A percentile compares a stretch with the other conserved stretches of the same genome.
phyloP scores from a whole-genome alignment of 1,140 invertebrate species.

The Drosophila auraria region DNA sequence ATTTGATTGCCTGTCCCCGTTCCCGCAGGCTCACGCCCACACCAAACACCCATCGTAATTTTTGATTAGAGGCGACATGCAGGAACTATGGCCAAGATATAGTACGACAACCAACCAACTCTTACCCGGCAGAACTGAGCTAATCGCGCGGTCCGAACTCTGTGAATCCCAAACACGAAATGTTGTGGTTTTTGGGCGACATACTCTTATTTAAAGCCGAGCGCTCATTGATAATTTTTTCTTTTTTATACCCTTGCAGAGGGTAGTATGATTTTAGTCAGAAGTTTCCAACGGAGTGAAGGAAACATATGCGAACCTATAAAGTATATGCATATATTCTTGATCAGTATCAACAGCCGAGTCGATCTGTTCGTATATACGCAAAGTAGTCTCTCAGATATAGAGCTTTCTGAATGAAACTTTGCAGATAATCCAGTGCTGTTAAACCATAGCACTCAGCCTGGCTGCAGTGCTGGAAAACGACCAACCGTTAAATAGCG shows the following conservation, averaged over 20 bases:
- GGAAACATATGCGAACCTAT: too few species aligned
- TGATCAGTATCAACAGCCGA: too few species aligned
- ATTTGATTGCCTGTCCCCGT: slow-evolving; percentile 10
- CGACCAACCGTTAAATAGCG: slow-evolving; percentile 9
- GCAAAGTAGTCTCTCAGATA: too few species aligned
- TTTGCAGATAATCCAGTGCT: neutral
- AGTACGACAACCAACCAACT: slow-evolving; percentile 19
- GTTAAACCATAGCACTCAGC: neutral
- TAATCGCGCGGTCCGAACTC: slow-evolving; percentile 28
- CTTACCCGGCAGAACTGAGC: slow-evolving; percentile 42
- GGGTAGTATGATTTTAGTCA: too few species aligned
- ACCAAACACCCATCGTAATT: neutral
- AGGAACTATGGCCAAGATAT: slow-evolving; percentile 5
- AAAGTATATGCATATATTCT: too few species aligned
- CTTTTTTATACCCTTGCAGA: slow-evolving; percentile 4
- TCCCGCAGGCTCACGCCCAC: slow-evolving; percentile 6
- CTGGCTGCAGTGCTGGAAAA: slow-evolving; percentile 8
- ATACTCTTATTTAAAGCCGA: slow-evolving; percentile 59
- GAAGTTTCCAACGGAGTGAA: too few species aligned
- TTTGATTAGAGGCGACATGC: slow-evolving; percentile 22
- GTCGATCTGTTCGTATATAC: too few species aligned
- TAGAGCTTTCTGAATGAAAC: too few species aligned
- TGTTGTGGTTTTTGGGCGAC: slow-evolving; percentile 51
- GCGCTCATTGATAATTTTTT: slow-evolving; percentile 32
- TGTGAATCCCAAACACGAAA: slow-evolving; percentile 46